Base-by-base conservation (phyloP, 2,797 vertebrate genomes). In the Galago senegalensis region DNA sequence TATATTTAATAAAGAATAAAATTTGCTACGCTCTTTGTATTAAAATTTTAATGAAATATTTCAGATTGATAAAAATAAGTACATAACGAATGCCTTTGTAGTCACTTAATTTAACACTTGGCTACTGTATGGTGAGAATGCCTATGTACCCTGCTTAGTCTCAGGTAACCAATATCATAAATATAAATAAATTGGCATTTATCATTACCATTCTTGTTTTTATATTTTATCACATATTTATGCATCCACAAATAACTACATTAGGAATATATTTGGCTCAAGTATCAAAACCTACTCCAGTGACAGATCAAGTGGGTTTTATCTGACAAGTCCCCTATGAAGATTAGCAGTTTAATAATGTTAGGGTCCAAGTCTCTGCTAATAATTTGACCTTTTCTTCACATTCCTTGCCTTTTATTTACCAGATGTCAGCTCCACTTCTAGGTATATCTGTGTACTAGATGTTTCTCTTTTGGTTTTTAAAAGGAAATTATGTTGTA, bases 1-100 rank as follows among this genome's bases (percentile, higher is more conserved):
- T 92, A 43, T 77, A 60, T 65, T 94, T 46, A 92, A 56, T 73
- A 92, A 93, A 91, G 75, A 72, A 17, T 69, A 72, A 82, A 69
- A 92, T 29, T 84, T 72, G 29, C 25, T 89, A 29, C 27, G 46
- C 56, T 76, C 85, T 91, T 87, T 53, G 29, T 81, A 7, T 83
- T 63, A 70, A 63, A 70, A 13, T 63, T 94, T 87, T 58, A 31
- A 49, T 73, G 25, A 76, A 92, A 10, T 89, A 56, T 94, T 92
- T 89, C 21, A 94, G 29, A 58, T 34, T 72, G 31, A 80, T 95
- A 43, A 87, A 86, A 91, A 63, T 75, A 12, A 53, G 69, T 87
- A 46, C 40, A 25, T 37, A 76, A 73, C n/a, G 63, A 84, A 94
- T 92, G 43, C 46, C 34, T 93, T 4, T 61, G 2, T 93, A 83